Base-by-base conservation (phyloP, 2,113 vertebrate species). In the Pavo muticus region DNA sequence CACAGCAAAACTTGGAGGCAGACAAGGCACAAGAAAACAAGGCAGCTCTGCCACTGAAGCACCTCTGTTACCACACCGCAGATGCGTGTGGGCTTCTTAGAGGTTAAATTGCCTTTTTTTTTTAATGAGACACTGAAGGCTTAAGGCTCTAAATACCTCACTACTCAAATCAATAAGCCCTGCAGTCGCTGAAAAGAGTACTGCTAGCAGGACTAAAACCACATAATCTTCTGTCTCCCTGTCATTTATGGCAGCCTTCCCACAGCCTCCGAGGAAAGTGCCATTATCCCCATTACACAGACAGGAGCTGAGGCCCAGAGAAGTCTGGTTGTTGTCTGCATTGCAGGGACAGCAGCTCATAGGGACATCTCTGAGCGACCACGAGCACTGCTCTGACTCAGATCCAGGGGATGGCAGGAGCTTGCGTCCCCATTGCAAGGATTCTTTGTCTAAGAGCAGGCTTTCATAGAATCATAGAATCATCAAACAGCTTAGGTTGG, bases 121-220 rank as follows among this genome's bases (percentile, higher is more conserved):
- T 82, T 85, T 88, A 83, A 75, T 42, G 23, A 73, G 75, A 32
- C 2, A 0, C 48, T 59, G 71, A 94, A 75, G 73, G 70, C 73
- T 90, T 93, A 94, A 90, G 84, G 50, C 75, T 91, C 89, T 94
- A 94, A 96, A 95, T 76, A 91, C 91, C 79, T 65, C 56, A 64
- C 76, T 83, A 86, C 89, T 91, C 85, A 60, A 93, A 91, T 90
- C 91, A 95, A 89, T 91, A 95, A 29, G 7, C 65, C 90, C 92
- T 71, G 84, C 83, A 94, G 87, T 80, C 84, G 57, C 75, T 85
- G 87, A 67, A 84, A 87, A 92, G 82, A 83, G 56, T 86, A 68
- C 83, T 72, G 50, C 50, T 83, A 85, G 85, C 69, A 77, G 45
- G 82, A 65, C 59, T 91, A 83, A 94, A 89, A 72, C 42, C 3